Evolutionary conservation across 2,888 invertebrate species (phyloP), one percentile per base, ranked within the genome.

Genomic region (Drosophila ustulata): DNA sequence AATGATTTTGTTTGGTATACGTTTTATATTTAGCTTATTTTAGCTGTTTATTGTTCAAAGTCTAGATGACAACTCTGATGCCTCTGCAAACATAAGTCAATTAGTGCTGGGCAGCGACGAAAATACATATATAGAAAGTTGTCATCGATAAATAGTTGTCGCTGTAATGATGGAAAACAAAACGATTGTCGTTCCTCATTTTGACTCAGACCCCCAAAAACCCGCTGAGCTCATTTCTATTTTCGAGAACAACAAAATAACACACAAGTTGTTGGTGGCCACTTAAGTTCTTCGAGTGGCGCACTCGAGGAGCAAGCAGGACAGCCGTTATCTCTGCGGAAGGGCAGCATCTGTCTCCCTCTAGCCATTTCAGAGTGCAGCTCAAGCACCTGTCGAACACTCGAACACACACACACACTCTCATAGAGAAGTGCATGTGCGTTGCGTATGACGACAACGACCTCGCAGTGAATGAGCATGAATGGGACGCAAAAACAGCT

Each of bases 201-300:
- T 8, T 43, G 23, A 68, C 9, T 57, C 41, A 41, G 18, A 53
- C 34, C 13, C 13, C 46, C 45, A 26, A 46, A 67, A 34, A 39
- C 3, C 30, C 2, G 23, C 57, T 74, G 63, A 71, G 77, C 66
- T 80, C 71, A 80, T 77, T 69, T 69, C 74, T 76, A 76, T 69
- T 70, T 55, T 30, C 18, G 28, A 58, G 59, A 49, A 46, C 18
- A 46, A 52, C 26, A 32, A n/a, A 46, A 34, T 39, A 53, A 52
- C n/a, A 53, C n/a, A n/a, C 11, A 41, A 66, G 37, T 23, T 3
- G 32, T 18, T 18, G 30, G 5, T n/a, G 34, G 45, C 26, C 50
- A 66, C 75, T 78, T 78, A 63, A 78, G 50, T 47, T 62, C 50
- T 58, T 78, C 70, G 41, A 76, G 78, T 66, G 49, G 32, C 9